Evolutionary conservation across 2,797 vertebrate species (phyloP), one percentile per base, ranked within the genome.

Genomic region (Sebastes steindachneri): DNA sequence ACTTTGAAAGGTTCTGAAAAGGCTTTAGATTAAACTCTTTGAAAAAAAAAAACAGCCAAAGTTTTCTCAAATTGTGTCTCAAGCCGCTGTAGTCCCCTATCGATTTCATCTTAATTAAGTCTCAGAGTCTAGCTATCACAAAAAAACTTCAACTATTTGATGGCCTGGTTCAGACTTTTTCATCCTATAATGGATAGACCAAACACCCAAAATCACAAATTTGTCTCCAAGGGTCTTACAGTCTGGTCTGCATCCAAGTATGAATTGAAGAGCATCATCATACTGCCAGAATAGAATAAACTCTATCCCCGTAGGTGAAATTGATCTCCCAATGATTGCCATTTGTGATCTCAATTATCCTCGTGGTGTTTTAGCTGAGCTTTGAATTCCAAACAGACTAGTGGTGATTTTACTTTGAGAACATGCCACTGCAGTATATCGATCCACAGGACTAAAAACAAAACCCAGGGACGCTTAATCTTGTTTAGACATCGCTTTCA

Each of bases 281-380:
- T 3, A 67, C 5, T 53, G 73, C 69, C 33, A 85, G 55, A 85
- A 75, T 64, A 75, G 54, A 75, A 45, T 48, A 11, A 72, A 71
- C 10, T 77, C 5, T 10, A 33, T 51, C 35, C 48, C 1, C 10
- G 4, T 28, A 64, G 28, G 51, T 77, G 62, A 75, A 77, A 54
- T 26, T 68, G 60, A 80, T 2, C 68, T 84, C 35, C 6, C 41
- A 64, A 9, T 75, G 72, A 69, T 64, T 73, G 51, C 51, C 55
- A 55, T 77, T 76, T 55, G 41, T 62, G 72, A 71, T 80, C 76
- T 65, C 1, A 1, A 71, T 78, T 57, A 82, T 86, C 70, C 71
- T 65, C 4, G 33, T 60, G 57, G 28, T 80, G 67, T 63, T 51
- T 51, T 9, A 83, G 45, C 63, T 73, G 2, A 63, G 59, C 68